Evolutionary conservation across 2,797 vertebrate genomes (phyloP).

Genomic region (Oreochromis mossambicus): DNA sequence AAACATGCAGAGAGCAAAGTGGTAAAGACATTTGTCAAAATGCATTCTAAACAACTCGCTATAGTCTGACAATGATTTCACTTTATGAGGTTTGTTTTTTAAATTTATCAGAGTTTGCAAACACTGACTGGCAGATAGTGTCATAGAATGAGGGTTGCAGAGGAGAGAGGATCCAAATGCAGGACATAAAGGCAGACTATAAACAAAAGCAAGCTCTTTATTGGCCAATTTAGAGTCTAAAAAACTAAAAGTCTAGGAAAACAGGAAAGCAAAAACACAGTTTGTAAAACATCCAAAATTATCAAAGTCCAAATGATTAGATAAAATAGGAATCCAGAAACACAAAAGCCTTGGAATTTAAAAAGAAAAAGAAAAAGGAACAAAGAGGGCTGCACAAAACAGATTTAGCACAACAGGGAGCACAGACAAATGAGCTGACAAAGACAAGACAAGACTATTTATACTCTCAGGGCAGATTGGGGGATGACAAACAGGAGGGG

Average conservation of each 20-base stretch:
- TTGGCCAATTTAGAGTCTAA: neutral
- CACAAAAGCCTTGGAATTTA: neutral
- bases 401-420: neutral
- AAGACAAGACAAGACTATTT: neutral
- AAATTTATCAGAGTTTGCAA: neutral
- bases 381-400: neutral
- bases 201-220: neutral
- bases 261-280: neutral
- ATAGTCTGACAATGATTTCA: neutral
- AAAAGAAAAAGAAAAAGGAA: neutral
- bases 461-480: neutral
- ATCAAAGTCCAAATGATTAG: neutral
- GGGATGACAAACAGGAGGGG: neutral
- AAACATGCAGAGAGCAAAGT: neutral
- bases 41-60: neutral
- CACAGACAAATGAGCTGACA: neutral
- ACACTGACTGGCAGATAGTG: neutral
- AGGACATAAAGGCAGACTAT: neutral
- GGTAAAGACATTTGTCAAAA: neutral
- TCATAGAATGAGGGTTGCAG: neutral
- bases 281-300: accelerated
- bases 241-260: neutral
- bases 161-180: neutral
- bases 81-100: neutral
- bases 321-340: accelerated